These are phyloP conservation scores for Catagonus wagneri DNA, from an alignment of 2,113 vertebrate species.

Conservation along the genomic window DNA sequence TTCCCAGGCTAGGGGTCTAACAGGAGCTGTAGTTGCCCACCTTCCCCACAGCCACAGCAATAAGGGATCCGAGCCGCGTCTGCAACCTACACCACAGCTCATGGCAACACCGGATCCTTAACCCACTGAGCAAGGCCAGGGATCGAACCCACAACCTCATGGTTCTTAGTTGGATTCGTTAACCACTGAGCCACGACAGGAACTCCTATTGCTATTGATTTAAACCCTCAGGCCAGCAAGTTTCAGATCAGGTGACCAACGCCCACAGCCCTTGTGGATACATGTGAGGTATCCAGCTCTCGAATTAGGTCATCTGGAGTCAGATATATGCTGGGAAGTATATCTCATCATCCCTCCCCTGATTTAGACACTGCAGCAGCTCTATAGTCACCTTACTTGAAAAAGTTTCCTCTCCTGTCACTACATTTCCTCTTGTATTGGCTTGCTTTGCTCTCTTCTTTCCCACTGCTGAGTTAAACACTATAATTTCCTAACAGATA, in stretches of 20 bases:
- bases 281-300: neutral
- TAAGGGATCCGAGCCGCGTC: no score
- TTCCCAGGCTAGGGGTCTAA: no score
- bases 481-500: neutral
- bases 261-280: neutral
- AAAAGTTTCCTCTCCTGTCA: neutral
- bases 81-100: no score
- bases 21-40: no score
- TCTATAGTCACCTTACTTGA: neutral
- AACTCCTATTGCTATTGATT: neutral
- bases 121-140: no score
- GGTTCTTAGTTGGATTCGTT: no score
- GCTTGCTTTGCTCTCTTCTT: neutral
- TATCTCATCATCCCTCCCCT: neutral
- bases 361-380: neutral
- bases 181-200: no score
- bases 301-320: neutral
- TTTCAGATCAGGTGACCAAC: neutral
- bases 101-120: no score
- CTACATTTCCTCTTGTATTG: neutral
- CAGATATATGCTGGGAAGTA: neutral
- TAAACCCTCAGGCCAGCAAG: neutral
- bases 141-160: no score
- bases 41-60: no score
- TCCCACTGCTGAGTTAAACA: neutral